Base-by-base conservation (phyloP, 1,140 invertebrate genomes). In the Periplaneta americana region DNA sequence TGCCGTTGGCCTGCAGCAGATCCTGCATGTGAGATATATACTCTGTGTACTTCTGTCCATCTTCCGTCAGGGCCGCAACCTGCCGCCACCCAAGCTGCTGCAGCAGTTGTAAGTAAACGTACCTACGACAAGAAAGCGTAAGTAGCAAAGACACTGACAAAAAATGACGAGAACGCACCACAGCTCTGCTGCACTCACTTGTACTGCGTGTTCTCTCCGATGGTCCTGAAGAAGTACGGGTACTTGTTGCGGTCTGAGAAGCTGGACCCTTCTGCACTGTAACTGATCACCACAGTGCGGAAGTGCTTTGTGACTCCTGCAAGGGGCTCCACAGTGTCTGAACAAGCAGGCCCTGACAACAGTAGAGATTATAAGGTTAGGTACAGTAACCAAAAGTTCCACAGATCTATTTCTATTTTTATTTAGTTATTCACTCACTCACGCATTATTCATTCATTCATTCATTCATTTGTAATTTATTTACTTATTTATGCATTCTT, bases 161-260 rank as follows among this genome's bases (percentile, higher is more conserved):
- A 48, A 48, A 0, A 48, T 48, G 39, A 22, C n/a, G 17, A 18
- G 39, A 48, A 48, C n/a, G 39, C n/a, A 48, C 39, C 6, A 13
- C n/a, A 22, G 39, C 39, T 22, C 0, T 48, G 39, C 15, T 66
- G 28, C 48, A 84, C 87, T 87, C 87, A 92, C 91, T 89, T 91
- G 85, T 95, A 96, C 82, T 95, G 92, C 35, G 91, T 92, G 85
- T 96, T 95, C 85, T 95, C 94, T 3, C 95, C 95, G 83, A 96
- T 95, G 2, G 95, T 97, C 2, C 95, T 87, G 86, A 95, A 96
- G 87, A 97, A 96, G 84, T 94, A 96, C 0, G 95, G 95, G 88
- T 96, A 96, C 80, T 92, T 92, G 0, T 89, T 86, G 31, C 93
- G 89, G 87, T 96, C 92, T 0, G 91, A 91, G 84, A 95, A 93